A percentile compares a stretch with the other conserved stretches of the same genome.
Conservation (phyloP, 2,113 vertebrate species). For the Nibea albiflora region DNA sequence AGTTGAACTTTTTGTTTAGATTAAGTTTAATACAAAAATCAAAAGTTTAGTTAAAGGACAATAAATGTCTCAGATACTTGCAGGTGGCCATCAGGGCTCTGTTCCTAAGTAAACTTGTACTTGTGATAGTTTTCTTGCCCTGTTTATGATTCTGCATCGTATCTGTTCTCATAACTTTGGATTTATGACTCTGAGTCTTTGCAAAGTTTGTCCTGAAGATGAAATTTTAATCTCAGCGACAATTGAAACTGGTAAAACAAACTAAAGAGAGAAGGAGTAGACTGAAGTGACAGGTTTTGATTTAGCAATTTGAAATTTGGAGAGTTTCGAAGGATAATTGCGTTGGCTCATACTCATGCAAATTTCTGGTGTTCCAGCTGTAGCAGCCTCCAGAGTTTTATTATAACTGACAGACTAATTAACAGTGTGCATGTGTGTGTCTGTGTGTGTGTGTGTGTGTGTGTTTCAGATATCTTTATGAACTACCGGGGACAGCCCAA, state of each 20-base stretch:
- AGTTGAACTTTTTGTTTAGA: not conserved
- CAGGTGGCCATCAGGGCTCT: not conserved
- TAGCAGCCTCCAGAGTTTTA: not conserved
- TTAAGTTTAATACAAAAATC: not conserved
- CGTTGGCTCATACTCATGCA: not conserved
- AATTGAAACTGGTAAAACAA: not conserved
- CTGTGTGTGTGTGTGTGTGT: not conserved
- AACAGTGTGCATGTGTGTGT: conserved; percentile 8
- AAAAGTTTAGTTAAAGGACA: not conserved
- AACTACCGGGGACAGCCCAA: conserved; percentile 75
- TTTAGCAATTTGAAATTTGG: too few species aligned
- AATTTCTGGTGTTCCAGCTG: not conserved
- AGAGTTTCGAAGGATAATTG: too few species aligned
- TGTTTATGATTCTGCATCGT: not conserved
- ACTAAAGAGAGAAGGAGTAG: not conserved
- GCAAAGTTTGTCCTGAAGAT: not conserved
- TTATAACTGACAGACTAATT: not conserved
- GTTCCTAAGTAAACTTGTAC: not conserved
- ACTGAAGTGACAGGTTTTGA: too few species aligned
- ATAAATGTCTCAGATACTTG: not conserved
- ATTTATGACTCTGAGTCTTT: not conserved
- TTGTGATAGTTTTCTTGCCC: not conserved
- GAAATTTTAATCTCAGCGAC: not conserved
- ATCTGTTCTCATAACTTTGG: not conserved
- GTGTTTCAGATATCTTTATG: conserved; percentile 82